These are phyloP conservation scores for Blastobasis adustella DNA, from an alignment of 2,888 invertebrate species.

Conservation along the genomic window DNA sequence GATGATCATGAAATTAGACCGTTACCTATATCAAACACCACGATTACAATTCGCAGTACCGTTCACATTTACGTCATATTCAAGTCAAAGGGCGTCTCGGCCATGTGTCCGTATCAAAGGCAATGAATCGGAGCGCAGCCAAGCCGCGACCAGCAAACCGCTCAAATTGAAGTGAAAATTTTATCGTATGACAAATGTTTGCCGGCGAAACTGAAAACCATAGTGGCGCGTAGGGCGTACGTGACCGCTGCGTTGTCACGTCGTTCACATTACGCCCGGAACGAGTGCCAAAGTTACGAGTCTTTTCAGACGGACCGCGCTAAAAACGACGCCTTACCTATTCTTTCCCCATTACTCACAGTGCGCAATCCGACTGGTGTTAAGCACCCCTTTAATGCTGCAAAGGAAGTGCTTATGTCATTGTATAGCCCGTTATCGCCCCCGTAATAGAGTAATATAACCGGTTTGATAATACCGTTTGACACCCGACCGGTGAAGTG, in stretches of 20 bases:
- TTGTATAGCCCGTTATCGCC: slow-evolving; percentile 40
- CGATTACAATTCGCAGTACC: no score
- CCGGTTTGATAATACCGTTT: slow-evolving; percentile 6
- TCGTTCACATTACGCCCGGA: slow-evolving; percentile 46
- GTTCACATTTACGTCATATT: no score
- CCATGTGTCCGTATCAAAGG: no score
- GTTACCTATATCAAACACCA: no score
- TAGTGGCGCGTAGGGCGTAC: slow-evolving; percentile 29
- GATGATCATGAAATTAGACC: no score
- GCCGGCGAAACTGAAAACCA: slow-evolving; percentile 21
- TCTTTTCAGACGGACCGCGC: slow-evolving; percentile 40
- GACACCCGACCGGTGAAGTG: background rate
- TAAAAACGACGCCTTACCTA: slow-evolving; percentile 49
- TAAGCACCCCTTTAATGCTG: slow-evolving; percentile 50
- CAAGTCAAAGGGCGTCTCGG: no score
- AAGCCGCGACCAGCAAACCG: no score
- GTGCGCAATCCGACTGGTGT: slow-evolving; percentile 45
- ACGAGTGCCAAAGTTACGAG: slow-evolving; percentile 51
- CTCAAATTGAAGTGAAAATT: slow-evolving; percentile 1
- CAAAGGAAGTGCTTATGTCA: slow-evolving; percentile 40
- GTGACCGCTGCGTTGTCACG: slow-evolving; percentile 35
- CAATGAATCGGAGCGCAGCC: no score
- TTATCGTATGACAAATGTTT: slow-evolving; percentile 18
- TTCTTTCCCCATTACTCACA: slow-evolving; percentile 57
- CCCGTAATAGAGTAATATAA: slow-evolving; percentile 19